Base-by-base conservation (phyloP, 2,113 vertebrate genomes). In the Nyctibius bracteatus region DNA sequence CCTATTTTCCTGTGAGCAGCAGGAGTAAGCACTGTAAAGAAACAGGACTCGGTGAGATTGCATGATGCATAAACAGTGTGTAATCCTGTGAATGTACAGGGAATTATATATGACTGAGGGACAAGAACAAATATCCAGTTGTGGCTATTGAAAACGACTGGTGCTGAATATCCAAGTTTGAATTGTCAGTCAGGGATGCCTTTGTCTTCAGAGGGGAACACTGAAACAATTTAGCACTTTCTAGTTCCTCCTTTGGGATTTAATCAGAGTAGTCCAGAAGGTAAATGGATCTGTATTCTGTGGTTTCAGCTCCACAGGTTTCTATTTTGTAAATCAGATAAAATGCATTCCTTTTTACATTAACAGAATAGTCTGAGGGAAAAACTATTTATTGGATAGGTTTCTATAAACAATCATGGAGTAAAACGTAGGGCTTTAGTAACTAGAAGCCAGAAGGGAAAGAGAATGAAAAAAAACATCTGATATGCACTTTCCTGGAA, bases 1-100 rank as follows among this genome's bases (percentile, higher is more conserved):
- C 74, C 97, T 96, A 96, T 98, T 98, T 98, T 97, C 95, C 96
- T 96, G 97, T 97, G 97, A 98, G 96, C 98, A 97, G 96, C 97
- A 97, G 97, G 97, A 98, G 82, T 98, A 98, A 97, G 85, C 93
- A 96, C 95, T 98, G 94, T 97, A 96, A 98, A 97, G 97, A 97
- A 98, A 96, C 96, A 96, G 93, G 96, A 96, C 89, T 97, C 89
- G 15, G 95, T 77, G 88, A 97, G 80, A 94, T 95, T 94, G 92
- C 79, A 63, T 78, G 97, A 96, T 96, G 97, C 96, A 97, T 98
- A 97, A 98, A 97, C 95, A 98, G 95, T 95, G 66, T 97, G 97
- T 98, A 98, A 98, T 98, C 97, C 96, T 96, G 95, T 54, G 85
- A 96, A 97, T 97, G 95, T 93, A 88, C 89, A 80, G 90, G 93